Evolutionary conservation across 2,113 vertebrate genomes (phyloP).

Genomic region (Anseranas semipalmata): DNA sequence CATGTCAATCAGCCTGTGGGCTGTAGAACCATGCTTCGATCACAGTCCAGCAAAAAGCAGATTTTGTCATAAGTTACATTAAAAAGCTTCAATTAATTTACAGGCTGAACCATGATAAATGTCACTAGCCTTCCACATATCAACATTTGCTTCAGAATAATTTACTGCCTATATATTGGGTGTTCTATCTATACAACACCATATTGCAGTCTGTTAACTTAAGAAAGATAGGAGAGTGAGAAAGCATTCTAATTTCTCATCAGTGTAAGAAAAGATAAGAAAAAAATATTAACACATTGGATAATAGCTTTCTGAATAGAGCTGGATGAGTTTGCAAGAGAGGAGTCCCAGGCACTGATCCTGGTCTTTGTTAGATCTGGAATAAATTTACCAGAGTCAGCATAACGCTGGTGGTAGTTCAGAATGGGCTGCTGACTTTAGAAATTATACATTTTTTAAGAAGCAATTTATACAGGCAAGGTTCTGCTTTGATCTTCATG

Average conservation of each 20-base stretch:
- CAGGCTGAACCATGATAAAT: background rate
- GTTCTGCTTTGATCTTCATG: background rate
- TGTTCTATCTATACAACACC: conserved; percentile 32
- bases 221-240: background rate
- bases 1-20: fast-evolving
- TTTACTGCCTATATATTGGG: background rate
- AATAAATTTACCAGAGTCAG: background rate
- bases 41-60: background rate
- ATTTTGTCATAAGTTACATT: background rate
- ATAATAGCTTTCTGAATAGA: conserved; percentile 23
- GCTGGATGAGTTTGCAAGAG: background rate
- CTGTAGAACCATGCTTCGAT: background rate
- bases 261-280: conserved; percentile 5
- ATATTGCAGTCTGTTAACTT: conserved; percentile 23
- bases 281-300: background rate
- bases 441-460: background rate
- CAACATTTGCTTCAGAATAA: conserved; percentile 12
- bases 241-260: conserved; percentile 38
- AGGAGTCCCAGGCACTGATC: background rate
- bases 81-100: background rate
- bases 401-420: background rate
- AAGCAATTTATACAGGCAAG: background rate
- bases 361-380: background rate
- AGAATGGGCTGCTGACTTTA: background rate
- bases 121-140: background rate